Percentiles rank a stretch among this genome's conserved stretches.
Conservation (phyloP, 2,797 vertebrate genomes). For the Notamacropus eugenii region DNA sequence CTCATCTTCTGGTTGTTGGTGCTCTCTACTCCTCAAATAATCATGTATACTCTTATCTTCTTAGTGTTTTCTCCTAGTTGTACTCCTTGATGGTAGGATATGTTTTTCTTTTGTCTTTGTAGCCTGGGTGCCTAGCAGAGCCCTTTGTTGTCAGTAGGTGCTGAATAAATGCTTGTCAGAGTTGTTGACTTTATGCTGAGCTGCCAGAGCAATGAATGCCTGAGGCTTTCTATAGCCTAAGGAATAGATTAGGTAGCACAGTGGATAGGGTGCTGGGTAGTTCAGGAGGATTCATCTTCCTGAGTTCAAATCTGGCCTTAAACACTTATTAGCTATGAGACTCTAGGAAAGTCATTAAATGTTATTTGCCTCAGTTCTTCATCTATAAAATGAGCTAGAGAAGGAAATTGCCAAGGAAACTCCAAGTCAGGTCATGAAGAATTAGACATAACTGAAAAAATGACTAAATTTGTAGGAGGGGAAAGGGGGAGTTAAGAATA, state of each 20-base stretch:
- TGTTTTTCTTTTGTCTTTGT: background rate
- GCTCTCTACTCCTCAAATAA: background rate
- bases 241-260: background rate
- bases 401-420: background rate
- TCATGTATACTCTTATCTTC: background rate
- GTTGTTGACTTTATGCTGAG: background rate
- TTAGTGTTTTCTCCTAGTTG: background rate
- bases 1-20: background rate
- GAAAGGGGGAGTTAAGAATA: background rate
- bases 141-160: background rate
- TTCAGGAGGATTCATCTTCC: background rate
- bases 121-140: background rate
- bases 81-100: background rate
- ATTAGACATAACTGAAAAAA: background rate
- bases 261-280: background rate
- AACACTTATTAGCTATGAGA: background rate
- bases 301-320: background rate
- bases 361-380: background rate
- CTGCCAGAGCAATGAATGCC: background rate
- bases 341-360: background rate
- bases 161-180: background rate
- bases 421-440: background rate
- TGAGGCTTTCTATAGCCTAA: background rate
- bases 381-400: background rate
- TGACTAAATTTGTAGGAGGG: background rate